Conservation (phyloP, 2,113 vertebrate species). For the Miniopterus natalensis region DNA sequence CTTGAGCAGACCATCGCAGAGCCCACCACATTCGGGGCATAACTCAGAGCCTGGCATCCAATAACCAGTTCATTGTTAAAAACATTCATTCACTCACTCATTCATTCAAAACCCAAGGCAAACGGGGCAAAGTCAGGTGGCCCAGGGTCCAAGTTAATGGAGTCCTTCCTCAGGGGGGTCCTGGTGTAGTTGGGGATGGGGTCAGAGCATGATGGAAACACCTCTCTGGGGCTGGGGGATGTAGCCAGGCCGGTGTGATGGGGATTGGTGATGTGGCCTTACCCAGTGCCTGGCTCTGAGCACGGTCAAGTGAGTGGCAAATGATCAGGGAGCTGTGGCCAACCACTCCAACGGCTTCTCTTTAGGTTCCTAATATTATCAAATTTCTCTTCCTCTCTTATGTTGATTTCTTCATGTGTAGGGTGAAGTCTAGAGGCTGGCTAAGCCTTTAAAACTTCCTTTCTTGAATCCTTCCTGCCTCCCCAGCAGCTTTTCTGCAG, state of each 20-base stretch:
- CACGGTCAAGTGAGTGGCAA: background rate
- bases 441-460: background rate
- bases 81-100: background rate
- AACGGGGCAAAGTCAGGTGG: background rate
- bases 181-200: background rate
- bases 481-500: background rate
- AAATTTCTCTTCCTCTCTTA: background rate
- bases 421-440: background rate
- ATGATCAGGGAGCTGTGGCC: background rate
- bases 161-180: background rate
- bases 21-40: accelerated
- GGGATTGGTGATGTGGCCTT: background rate
- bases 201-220: background rate
- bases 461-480: background rate
- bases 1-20: background rate
- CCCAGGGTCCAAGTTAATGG: background rate
- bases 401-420: background rate
- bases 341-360: background rate
- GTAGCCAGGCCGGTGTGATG: background rate
- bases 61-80: background rate
- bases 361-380: background rate
- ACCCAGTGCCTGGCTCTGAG: background rate
- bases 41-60: background rate
- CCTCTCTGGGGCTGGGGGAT: accelerated
- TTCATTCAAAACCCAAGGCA: background rate